phyloP scores from a whole-genome alignment of 2,113 vertebrate genomes.

The Oncorhynchus keta region DNA sequence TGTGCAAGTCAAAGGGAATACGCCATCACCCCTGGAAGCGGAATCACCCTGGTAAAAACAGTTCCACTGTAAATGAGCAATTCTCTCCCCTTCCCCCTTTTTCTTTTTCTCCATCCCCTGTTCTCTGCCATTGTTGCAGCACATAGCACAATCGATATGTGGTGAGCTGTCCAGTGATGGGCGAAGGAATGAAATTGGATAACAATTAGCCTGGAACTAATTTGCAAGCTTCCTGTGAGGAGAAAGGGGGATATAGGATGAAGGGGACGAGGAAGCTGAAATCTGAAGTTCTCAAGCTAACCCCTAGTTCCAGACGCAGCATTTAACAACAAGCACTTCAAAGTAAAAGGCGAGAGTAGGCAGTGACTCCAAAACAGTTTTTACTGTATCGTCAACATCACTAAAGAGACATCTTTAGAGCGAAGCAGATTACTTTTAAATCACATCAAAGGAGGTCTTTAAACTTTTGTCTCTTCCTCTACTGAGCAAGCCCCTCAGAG shows the following conservation, averaged over 20 bases:
- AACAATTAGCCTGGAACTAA: background rate
- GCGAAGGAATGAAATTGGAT: background rate
- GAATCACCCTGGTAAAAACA: background rate
- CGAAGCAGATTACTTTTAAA: constrained; percentile 7
- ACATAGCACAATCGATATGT: background rate
- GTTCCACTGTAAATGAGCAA: background rate
- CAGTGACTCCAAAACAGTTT: constrained; percentile 1
- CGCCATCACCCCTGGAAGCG: background rate
- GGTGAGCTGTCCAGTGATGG: background rate
- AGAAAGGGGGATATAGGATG: background rate
- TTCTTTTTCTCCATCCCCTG: background rate
- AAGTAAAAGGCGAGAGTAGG: background rate
- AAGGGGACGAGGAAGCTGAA: background rate
- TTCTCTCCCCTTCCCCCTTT: background rate
- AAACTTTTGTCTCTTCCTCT: constrained; percentile 8
- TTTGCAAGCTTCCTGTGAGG: background rate
- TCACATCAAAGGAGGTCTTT: constrained; percentile 7
- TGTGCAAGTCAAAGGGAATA: constrained; percentile 1
- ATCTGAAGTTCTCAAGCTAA: background rate
- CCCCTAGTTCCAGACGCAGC: background rate
- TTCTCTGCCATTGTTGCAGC: background rate
- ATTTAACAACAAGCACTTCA: background rate
- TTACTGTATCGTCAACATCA: constrained; percentile 3
- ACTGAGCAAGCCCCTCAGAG: background rate
- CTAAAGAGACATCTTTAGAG: background rate